A percentile compares a stretch with the other conserved stretches of the same genome.
Conservation (phyloP, 2,113 vertebrate genomes). For the Galemys pyrenaicus region DNA sequence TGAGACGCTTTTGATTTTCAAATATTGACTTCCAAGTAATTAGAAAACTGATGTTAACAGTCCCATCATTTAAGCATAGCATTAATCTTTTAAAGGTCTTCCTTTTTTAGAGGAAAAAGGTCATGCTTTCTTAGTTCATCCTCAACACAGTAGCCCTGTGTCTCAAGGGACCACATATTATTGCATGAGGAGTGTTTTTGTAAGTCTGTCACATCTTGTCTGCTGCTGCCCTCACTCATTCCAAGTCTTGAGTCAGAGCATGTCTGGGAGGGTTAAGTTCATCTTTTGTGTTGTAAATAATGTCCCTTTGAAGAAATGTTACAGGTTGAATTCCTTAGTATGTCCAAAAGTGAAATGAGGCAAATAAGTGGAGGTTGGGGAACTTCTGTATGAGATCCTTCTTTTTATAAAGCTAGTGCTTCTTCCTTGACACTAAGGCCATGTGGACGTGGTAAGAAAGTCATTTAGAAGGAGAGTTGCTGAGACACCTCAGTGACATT, state of each 20-base stretch:
- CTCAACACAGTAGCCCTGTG: neutral
- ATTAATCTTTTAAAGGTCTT: neutral
- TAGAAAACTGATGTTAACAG: neutral
- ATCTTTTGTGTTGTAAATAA: constrained; percentile 34
- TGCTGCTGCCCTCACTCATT: neutral
- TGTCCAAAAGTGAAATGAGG: neutral
- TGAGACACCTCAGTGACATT: neutral
- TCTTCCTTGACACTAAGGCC: neutral
- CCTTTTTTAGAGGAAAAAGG: neutral
- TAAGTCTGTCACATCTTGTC: constrained; percentile 62
- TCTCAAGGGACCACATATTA: neutral
- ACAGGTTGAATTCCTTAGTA: neutral
- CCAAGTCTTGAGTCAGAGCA: neutral
- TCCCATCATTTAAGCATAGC: constrained; percentile 21
- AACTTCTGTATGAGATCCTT: neutral
- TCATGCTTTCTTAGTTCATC: neutral
- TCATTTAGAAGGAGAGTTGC: neutral
- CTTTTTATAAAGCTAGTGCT: neutral
- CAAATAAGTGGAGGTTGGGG: neutral
- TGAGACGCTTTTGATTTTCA: constrained; percentile 42
- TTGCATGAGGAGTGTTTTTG: neutral
- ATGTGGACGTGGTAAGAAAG: neutral
- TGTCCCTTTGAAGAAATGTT: neutral
- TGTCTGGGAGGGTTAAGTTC: neutral
- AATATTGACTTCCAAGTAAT: neutral